Percentiles rank a stretch among this genome's conserved stretches.
Conservation (phyloP, 2,797 vertebrate species). For the Characodon lateralis region DNA sequence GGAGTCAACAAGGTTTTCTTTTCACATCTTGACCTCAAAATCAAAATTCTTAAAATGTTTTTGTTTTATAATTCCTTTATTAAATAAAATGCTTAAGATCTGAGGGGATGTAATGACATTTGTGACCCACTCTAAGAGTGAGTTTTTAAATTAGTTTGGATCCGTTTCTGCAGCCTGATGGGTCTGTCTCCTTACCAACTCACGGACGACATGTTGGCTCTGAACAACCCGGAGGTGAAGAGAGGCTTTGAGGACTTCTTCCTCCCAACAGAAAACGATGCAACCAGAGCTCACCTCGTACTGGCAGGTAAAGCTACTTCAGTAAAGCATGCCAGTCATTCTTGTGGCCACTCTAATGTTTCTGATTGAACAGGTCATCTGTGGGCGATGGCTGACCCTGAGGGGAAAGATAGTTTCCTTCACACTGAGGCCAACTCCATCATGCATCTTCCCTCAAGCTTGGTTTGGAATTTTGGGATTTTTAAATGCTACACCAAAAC, state of each 20-base stretch:
- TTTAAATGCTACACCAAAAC: background rate
- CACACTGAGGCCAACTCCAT: constrained; percentile 80
- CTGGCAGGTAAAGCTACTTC: constrained; percentile 72
- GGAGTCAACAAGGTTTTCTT: background rate
- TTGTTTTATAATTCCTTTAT: background rate
- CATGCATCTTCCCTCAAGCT: constrained; percentile 79
- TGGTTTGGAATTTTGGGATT: constrained; percentile 74
- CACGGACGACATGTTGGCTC: constrained; percentile 75
- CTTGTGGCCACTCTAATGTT: background rate
- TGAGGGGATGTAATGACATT: background rate
- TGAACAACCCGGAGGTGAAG: constrained; percentile 79
- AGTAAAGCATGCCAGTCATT: background rate
- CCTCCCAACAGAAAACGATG: constrained; percentile 67
- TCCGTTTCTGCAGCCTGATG: constrained; percentile 75
- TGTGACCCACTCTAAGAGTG: background rate
- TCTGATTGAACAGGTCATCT: constrained; percentile 67
- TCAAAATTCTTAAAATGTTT: background rate
- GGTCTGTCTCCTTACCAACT: constrained; percentile 69
- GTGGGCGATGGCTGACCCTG: constrained; percentile 81
- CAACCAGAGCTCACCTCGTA: constrained; percentile 77
- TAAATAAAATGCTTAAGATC: background rate
- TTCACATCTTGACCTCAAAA: background rate
- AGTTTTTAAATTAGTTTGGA: background rate
- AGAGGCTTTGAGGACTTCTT: constrained; percentile 80
- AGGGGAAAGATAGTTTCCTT: constrained; percentile 77